Evolutionary conservation across 2,797 vertebrate species (phyloP).

Genomic region (Triplophysa bombifrons): DNA sequence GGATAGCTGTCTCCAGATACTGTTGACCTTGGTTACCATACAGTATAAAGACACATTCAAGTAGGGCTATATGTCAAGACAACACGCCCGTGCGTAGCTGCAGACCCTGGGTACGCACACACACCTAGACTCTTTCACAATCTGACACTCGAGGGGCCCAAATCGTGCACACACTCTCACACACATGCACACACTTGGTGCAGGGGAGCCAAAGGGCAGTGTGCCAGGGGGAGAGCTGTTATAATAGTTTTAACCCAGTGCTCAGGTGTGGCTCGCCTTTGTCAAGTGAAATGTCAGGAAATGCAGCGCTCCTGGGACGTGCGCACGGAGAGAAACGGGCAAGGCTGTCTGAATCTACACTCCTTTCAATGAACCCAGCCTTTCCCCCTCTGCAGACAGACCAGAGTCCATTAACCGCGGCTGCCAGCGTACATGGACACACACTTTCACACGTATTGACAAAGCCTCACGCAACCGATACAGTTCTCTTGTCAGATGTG

Average conservation of each 20-base stretch:
- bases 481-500: slow-evolving; percentile 21
- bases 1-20: not conserved
- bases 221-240: slow-evolving; percentile 72
- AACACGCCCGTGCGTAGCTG: not conserved
- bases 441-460: slow-evolving; percentile 30
- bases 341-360: slow-evolving; percentile 55
- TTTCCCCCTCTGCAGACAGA: slow-evolving; percentile 47
- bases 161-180: slow-evolving; percentile 45
- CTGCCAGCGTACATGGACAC: slow-evolving; percentile 39
- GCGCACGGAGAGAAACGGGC: slow-evolving; percentile 50
- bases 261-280: slow-evolving; percentile 81
- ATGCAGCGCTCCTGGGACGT: slow-evolving; percentile 71
- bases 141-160: slow-evolving; percentile 34
- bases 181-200: slow-evolving; percentile 61
- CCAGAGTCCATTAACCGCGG: slow-evolving; percentile 57
- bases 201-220: slow-evolving; percentile 72
- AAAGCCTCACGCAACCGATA: slow-evolving; percentile 33
- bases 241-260: slow-evolving; percentile 81
- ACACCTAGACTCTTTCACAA: slow-evolving; percentile 38
- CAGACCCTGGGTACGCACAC: slow-evolving; percentile 31
- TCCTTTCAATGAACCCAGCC: slow-evolving; percentile 54
- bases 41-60: not conserved
- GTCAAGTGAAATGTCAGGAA: slow-evolving; percentile 82
- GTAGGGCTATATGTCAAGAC: slow-evolving; percentile 16
- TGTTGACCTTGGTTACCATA: slow-evolving; percentile 5